Evolutionary conservation across 2,797 vertebrate species (phyloP).

Genomic region (Neosilurus hyrtlii): DNA sequence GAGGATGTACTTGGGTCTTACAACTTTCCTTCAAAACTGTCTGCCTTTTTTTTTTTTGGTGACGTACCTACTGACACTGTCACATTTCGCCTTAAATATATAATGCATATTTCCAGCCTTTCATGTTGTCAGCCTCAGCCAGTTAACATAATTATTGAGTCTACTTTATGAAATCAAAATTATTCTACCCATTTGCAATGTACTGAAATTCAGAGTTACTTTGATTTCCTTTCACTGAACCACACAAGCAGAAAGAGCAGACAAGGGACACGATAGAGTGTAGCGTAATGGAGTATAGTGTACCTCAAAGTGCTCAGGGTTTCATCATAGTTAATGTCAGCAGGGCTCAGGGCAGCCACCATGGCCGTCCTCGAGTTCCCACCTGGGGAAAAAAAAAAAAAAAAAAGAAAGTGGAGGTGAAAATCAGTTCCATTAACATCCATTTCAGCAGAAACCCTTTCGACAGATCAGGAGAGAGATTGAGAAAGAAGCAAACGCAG

Average conservation of each 20-base stretch:
- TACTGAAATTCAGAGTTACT: not conserved
- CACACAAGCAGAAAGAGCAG: not conserved
- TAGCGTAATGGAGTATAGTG: not conserved
- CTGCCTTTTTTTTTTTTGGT: too few relatives aligned
- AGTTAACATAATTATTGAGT: too few relatives aligned
- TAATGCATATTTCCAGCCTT: too few relatives aligned
- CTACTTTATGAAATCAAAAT: too few relatives aligned
- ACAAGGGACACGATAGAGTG: not conserved
- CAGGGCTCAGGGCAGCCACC: slow-evolving; percentile 97
- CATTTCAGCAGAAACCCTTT: not conserved
- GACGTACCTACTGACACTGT: too few relatives aligned
- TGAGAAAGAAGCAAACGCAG: not conserved
- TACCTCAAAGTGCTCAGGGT: slow-evolving; percentile 97
- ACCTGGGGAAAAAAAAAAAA: slow-evolving; percentile 68
- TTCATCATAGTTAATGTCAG: slow-evolving; percentile 99
- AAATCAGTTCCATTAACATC: not conserved
- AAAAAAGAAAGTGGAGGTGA: not conserved
- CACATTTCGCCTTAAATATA: too few relatives aligned
- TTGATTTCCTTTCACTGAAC: not conserved
- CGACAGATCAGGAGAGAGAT: not conserved
- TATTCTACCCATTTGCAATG: not conserved
- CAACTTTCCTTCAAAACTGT: too few relatives aligned
- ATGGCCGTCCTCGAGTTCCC: slow-evolving; percentile 98
- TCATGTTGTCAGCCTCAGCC: not conserved
- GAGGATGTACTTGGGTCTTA: too few relatives aligned